phyloP scores from a whole-genome alignment of 2,888 invertebrate species.

The Trissolcus brochymenae region DNA sequence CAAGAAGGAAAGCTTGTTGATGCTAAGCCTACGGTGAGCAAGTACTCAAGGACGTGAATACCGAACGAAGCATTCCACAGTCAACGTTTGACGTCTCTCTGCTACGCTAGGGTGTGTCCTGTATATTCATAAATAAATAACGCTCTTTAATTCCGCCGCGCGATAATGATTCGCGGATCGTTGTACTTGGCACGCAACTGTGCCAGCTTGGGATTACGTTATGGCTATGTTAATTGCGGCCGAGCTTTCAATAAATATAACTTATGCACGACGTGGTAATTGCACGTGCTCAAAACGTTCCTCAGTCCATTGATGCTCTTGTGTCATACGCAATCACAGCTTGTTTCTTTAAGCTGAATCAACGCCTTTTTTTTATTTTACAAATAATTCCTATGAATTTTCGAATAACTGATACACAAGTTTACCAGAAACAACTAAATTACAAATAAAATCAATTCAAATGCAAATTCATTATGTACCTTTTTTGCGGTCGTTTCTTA shows the following conservation, averaged over 20 bases:
- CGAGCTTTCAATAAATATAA: slow-evolving; percentile 37
- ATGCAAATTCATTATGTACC: too few relatives aligned
- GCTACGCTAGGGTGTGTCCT: slow-evolving; percentile 53
- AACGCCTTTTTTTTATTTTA: too few relatives aligned
- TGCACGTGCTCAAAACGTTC: slow-evolving; percentile 5
- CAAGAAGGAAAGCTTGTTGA: slow-evolving; percentile 7
- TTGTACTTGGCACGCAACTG: slow-evolving; percentile 34
- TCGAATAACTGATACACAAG: too few relatives aligned
- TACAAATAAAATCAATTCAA: too few relatives aligned
- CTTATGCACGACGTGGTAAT: slow-evolving; percentile 23
- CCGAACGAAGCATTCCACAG: slow-evolving; percentile 60
- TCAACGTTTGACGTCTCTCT: slow-evolving; percentile 58
- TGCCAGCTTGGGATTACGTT: slow-evolving; percentile 48
- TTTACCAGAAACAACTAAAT: too few relatives aligned
- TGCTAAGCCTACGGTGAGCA: slow-evolving; percentile 49
- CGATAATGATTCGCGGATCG: slow-evolving; percentile 39
- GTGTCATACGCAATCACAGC: slow-evolving; percentile 4
- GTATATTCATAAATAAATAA: slow-evolving; percentile 46
- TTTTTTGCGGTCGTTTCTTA: too few relatives aligned
- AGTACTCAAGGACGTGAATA: slow-evolving; percentile 60
- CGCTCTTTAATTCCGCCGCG: slow-evolving; percentile 42
- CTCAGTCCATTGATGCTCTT: neutral
- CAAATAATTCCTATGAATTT: too few relatives aligned
- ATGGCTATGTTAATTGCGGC: slow-evolving; percentile 43
- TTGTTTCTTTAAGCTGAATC: neutral